Evolutionary conservation across 2,888 invertebrate genomes (phyloP).

Genomic region (Pollenia angustigena): DNA sequence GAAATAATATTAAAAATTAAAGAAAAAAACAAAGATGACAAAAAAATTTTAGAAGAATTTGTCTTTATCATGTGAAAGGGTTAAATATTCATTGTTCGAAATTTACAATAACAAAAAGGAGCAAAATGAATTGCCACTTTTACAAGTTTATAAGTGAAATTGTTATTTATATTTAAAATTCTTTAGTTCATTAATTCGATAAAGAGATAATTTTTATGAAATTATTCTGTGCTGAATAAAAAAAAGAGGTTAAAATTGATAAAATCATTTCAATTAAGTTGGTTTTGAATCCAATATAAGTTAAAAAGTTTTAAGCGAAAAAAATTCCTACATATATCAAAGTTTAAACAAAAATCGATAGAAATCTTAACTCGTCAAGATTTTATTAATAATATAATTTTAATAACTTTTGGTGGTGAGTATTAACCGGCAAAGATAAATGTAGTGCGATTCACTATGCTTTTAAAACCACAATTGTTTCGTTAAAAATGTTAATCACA

Average conservation of each 20-base stretch:
- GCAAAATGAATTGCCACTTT: constrained; percentile 32
- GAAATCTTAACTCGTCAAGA: too few species aligned
- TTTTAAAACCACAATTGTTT: too few species aligned
- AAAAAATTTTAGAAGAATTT: constrained; percentile 27
- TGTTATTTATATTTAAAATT: constrained; percentile 26
- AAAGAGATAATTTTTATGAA: background rate
- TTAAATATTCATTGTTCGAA: constrained; percentile 49
- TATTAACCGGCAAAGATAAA: too few species aligned
- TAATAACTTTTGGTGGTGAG: too few species aligned
- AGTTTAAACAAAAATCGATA: too few species aligned
- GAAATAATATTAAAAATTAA: constrained; percentile 39
- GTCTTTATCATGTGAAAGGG: constrained; percentile 44
- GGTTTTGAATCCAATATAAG: background rate
- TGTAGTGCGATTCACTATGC: too few species aligned
- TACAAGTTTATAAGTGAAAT: constrained; percentile 58
- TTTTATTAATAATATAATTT: too few species aligned
- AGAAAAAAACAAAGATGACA: constrained; percentile 45
- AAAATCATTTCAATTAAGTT: background rate
- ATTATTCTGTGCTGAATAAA: background rate
- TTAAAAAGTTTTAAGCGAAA: background rate
- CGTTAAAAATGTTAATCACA: too few species aligned
- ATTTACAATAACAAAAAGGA: constrained; percentile 13
- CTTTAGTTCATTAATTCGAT: constrained; percentile 10
- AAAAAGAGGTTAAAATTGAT: background rate
- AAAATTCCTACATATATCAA: too few species aligned